Base-by-base conservation (phyloP, 2,888 invertebrate species). In the Chrysolina oricalcia region DNA sequence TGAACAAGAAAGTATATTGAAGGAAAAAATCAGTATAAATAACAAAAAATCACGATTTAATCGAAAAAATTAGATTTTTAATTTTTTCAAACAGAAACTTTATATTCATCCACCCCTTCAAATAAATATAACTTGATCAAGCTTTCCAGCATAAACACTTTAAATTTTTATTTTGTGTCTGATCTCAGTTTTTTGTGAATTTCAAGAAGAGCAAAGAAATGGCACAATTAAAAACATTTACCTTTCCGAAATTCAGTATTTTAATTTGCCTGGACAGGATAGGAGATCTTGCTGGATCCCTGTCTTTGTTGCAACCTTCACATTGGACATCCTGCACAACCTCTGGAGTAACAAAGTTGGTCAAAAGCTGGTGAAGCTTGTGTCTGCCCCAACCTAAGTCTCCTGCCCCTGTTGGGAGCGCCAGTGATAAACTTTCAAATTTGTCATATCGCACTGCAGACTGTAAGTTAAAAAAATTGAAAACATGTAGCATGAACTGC, bases 401-500 rank as follows among this genome's bases (percentile, higher is more conserved):
- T 0, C 90, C 89, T 73, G 91, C 91, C 2, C 92, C 91, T 78
- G 92, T 91, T 8, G 96, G 94, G 85, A 97, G 90, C 19, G 94
- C 94, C 65, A 98, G 89, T 0, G 97, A 96, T 62, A 98, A 90
- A 86, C 96, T 96, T 89, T 97, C 97, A 86, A 97, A 96, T 86
- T 96, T 96, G 88, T 98, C 97, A 87, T 97, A 96, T 27, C 95
- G 93, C n/a, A 97, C 94, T 0, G 96, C 93, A 78, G 95, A 95
- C 94, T 96, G 90, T 11, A 89, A 67, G n/a, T 35, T 27, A 4
- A 88, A 78, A 82, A 72, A 76, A 74, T 59, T 40, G 17, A 17
- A 48, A 69, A 23, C 40, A 40, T 21, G 43, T n/a, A 15, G 19
- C 21, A 13, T 67, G 13, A 11, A 3, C 35, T 17, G 8, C 35